Base-by-base conservation (phyloP, 2,888 invertebrate genomes). In the Xylocampa areola region DNA sequence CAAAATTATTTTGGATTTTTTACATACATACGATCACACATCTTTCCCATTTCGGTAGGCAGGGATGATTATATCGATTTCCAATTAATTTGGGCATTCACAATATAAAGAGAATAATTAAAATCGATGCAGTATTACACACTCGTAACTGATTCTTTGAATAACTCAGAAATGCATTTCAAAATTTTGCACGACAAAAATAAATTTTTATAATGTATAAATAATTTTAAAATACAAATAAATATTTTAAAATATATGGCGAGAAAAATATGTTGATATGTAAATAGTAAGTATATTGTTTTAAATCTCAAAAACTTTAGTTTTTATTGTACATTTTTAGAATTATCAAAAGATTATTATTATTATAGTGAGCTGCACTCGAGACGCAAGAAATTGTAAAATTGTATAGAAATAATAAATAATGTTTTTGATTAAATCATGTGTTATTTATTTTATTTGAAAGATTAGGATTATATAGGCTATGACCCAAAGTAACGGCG, bases 391-490 rank as follows among this genome's bases (percentile, higher is more conserved):
- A 63, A 73, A 70, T 76, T 84, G 90, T 89, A 91, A 88, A 85
- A 89, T 90, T 91, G 86, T 91, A 91, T 88, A 89, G 87, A 87
- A 89, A 62, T 89, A 91, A 91, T 90, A 90, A 91, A 91, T 76
- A 79, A 87, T 88, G 87, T 89, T 89, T 90, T 90, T 87, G 80
- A 87, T 81, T 79, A 73, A 68, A 58, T 11, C 17, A 51, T 63
- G 77, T 80, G 65, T 82, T 77, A 79, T 81, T 84, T 83, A 74
- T 76, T 63, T 61, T 63, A 50, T 30, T 29, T 36, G 39, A 8
- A 21, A 21, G 10, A 23, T 2, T 7, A 27, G 1, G 2, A 3
- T 27, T n/a, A n/a, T 27, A 3, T n/a, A 3, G 4, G 21, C 1
- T n/a, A 8, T n/a, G 10, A 7, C n/a, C n/a, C 10, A 2, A n/a